Evolutionary conservation across 2,888 invertebrate species (phyloP).

Genomic region (Macrosiphum euphorbiae): DNA sequence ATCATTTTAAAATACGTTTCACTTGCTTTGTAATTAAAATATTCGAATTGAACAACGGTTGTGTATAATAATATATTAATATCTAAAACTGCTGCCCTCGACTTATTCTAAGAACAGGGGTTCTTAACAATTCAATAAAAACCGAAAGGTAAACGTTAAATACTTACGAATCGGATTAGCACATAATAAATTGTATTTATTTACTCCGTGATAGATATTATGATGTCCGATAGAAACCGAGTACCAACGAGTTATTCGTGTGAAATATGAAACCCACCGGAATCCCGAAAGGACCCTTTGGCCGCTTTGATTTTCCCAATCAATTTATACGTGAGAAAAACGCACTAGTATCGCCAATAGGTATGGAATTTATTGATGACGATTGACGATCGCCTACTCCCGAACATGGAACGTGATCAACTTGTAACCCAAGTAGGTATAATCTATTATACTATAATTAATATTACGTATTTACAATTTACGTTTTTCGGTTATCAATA

Average conservation of each 20-base stretch:
- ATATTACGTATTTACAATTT: neutral
- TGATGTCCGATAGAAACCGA: neutral
- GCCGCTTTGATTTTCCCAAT: neutral
- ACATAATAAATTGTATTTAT: neutral
- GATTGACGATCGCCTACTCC: neutral
- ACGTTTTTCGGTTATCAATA: neutral
- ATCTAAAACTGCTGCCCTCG: neutral
- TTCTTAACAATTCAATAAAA: neutral
- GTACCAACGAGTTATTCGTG: neutral
- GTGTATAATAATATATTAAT: too few species aligned
- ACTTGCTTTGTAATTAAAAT: too few species aligned
- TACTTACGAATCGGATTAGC: neutral
- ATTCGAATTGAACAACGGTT: neutral
- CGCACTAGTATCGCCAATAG: neutral
- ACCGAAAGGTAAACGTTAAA: neutral
- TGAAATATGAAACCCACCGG: neutral
- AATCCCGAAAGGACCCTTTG: neutral
- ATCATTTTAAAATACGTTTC: too few species aligned
- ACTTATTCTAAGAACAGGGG: neutral
- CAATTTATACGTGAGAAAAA: neutral
- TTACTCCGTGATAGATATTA: neutral
- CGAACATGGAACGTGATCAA: neutral
- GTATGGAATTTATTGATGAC: neutral
- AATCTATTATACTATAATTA: neutral
- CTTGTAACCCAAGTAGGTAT: neutral